These are phyloP conservation scores for Saiga tatarica DNA, from an alignment of 2,113 vertebrate species.

Conservation along the genomic window DNA sequence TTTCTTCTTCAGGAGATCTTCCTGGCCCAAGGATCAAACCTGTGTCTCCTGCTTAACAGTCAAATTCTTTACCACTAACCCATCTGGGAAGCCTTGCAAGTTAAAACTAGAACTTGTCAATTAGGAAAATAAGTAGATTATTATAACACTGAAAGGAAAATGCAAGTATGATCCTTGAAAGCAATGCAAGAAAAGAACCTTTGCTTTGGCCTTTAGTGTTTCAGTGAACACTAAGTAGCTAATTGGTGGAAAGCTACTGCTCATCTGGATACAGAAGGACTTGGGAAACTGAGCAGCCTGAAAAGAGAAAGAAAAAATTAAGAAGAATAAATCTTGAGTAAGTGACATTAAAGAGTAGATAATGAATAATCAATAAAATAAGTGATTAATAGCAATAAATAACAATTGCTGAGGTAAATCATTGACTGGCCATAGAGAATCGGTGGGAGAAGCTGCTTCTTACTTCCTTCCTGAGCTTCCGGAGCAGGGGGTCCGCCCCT, in stretches of 20 bases:
- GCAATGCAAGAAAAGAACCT: neutral
- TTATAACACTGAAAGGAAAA: neutral
- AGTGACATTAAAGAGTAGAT: neutral
- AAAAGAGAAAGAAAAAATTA: neutral
- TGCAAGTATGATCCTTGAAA: neutral
- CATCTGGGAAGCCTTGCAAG: neutral
- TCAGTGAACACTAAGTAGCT: neutral
- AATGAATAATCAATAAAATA: neutral
- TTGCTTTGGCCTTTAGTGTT: neutral
- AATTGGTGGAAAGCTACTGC: neutral
- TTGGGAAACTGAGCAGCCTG: neutral
- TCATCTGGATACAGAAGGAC: neutral
- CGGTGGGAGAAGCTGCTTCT: neutral
- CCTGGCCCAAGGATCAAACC: neutral
- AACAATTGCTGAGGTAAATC: neutral
- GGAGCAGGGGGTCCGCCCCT: fast-evolving
- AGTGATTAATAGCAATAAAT: neutral
- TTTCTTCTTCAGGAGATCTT: neutral
- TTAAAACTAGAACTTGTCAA: neutral
- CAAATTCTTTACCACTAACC: neutral
- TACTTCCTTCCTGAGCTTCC: no score
- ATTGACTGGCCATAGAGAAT: neutral
- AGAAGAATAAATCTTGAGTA: neutral
- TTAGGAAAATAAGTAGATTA: neutral
- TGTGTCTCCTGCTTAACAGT: neutral